Conservation (phyloP, 1,140 invertebrate genomes). For the Cherax destructor region DNA sequence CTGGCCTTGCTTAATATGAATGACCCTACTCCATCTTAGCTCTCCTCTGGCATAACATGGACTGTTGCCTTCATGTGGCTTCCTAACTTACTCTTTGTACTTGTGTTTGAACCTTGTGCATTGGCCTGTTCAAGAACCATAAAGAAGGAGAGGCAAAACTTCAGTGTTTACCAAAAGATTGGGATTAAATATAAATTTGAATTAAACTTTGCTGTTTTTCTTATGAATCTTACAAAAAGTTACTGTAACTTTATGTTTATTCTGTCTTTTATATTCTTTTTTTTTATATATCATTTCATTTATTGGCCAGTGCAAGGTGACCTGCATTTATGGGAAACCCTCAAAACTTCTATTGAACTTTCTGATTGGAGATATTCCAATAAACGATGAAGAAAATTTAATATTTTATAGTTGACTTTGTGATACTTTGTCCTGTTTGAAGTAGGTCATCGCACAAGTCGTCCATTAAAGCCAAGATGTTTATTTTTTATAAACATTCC, state of each 20-base stretch:
- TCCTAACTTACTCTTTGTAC: background rate
- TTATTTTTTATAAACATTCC: background rate
- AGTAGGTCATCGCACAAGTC: background rate
- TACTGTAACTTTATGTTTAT: background rate
- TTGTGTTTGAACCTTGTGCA: background rate
- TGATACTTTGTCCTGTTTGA: background rate
- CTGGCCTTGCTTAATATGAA: conserved; percentile 19
- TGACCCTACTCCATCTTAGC: background rate
- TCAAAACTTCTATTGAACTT: background rate
- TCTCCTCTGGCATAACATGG: background rate
- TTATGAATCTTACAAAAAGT: background rate
- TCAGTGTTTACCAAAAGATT: background rate
- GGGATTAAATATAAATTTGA: background rate
- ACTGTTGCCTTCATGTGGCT: conserved; percentile 7
- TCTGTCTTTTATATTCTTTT: background rate
- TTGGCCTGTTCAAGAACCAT: background rate
- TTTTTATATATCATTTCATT: background rate
- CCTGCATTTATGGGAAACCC: background rate
- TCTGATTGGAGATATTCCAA: background rate
- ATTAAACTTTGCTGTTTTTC: background rate
- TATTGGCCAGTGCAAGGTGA: background rate
- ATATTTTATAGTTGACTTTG: conserved; percentile 1
- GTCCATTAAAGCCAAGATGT: background rate
- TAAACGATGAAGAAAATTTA: background rate
- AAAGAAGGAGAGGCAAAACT: background rate